A percentile compares a stretch with the other conserved stretches of the same genome.
Evolutionary conservation across 2,113 vertebrate species (phyloP).

Genomic region (Heptranchias perlo): DNA sequence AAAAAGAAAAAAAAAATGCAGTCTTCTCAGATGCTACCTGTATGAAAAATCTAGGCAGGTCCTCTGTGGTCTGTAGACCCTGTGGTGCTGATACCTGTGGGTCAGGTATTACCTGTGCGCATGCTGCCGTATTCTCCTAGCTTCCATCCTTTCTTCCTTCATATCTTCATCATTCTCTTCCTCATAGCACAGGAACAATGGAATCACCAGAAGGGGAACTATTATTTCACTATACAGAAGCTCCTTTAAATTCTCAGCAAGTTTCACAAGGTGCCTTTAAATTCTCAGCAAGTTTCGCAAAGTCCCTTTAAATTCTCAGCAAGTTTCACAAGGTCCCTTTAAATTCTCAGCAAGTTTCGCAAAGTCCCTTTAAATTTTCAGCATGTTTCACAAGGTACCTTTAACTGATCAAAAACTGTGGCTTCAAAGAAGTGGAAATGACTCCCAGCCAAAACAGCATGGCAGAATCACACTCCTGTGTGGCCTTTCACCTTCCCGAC

Average conservation of each 20-base stretch:
- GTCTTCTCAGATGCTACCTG: not conserved
- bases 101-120: not conserved
- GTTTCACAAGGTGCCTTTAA: not conserved
- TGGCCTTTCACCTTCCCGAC: too few relatives aligned
- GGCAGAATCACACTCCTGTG: too few relatives aligned
- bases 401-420: too few relatives aligned
- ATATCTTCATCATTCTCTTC: not conserved
- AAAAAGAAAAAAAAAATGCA: not conserved
- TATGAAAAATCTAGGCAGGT: not conserved
- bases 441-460: too few relatives aligned
- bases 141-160: not conserved
- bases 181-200: not conserved
- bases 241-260: not conserved
- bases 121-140: not conserved
- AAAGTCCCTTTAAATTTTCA: too few relatives aligned
- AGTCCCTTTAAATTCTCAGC: too few relatives aligned
- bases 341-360: too few relatives aligned
- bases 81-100: not conserved
- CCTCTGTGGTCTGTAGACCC: not conserved
- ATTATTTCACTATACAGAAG: not conserved
- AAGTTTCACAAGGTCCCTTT: too few relatives aligned
- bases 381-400: too few relatives aligned
- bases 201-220: not conserved
- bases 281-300: not conserved
- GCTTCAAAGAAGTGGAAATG: too few relatives aligned